These are phyloP conservation scores for Drosophila multiciliata DNA, from an alignment of 2,888 invertebrate species.

Conservation along the genomic window DNA sequence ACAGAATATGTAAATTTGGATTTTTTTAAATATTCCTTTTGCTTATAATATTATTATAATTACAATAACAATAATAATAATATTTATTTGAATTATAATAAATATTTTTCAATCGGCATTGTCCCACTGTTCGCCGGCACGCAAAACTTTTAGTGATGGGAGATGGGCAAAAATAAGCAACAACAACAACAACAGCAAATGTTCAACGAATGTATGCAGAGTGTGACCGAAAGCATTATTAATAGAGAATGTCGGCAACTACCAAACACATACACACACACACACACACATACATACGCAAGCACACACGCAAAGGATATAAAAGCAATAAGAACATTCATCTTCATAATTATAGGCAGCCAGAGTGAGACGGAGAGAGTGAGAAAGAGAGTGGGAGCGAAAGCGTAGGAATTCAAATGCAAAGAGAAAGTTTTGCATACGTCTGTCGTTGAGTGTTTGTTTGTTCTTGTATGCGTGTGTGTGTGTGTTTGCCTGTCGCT, in stretches of 20 bases:
- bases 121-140: constrained; percentile 42
- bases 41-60: neutral
- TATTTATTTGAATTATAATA: too few relatives aligned
- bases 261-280: constrained; percentile 25
- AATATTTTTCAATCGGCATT: accelerated
- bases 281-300: constrained; percentile 11
- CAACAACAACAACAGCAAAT: constrained; percentile 65
- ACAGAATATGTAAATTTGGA: neutral
- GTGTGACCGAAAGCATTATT: constrained; percentile 80
- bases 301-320: constrained; percentile 57
- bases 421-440: constrained; percentile 77
- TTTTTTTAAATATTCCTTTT: neutral
- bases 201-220: constrained; percentile 73
- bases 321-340: constrained; percentile 79
- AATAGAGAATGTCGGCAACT: constrained; percentile 75
- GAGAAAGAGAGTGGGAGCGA: neutral
- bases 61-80: neutral
- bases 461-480: constrained; percentile 10
- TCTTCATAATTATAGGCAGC: constrained; percentile 74
- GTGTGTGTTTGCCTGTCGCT: neutral
- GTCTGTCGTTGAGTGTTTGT: constrained; percentile 39
- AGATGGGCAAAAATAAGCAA: constrained; percentile 26
- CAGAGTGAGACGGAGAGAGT: constrained; percentile 18
- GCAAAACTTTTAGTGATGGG: constrained; percentile 49
- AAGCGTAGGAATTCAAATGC: constrained; percentile 59